Conservation (phyloP, 2,888 invertebrate genomes). For the Stegana nigrithorax region DNA sequence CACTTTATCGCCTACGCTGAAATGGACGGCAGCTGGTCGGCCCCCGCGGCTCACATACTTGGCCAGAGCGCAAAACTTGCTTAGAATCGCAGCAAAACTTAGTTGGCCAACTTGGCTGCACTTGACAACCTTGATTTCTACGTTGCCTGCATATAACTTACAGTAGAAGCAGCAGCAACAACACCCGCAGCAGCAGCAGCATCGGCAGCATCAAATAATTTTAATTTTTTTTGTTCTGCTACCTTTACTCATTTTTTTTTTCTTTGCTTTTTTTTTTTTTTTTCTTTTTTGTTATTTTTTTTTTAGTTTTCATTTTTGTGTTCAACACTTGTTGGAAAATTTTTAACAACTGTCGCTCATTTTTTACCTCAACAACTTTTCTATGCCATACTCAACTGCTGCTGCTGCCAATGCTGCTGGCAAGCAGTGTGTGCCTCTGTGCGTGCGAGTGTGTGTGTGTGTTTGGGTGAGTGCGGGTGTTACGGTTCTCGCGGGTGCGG, state of each 20-base stretch:
- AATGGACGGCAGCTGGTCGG: too few species aligned
- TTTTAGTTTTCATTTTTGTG: background rate
- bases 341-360: conserved; percentile 12
- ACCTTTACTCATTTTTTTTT: background rate
- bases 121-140: conserved; percentile 15
- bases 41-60: too few species aligned
- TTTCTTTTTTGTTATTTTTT: background rate
- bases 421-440: background rate
- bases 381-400: background rate
- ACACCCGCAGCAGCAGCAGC: too few species aligned
- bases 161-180: too few species aligned
- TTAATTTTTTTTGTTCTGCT: background rate
- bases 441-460: background rate
- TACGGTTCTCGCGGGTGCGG: background rate
- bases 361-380: too few species aligned
- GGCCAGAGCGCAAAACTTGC: background rate
- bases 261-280: too few species aligned
- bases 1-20: too few species aligned
- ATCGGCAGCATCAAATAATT: background rate
- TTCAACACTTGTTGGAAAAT: conserved; percentile 13
- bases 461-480: background rate
- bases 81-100: conserved; percentile 1
- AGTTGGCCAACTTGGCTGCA: conserved; percentile 1
- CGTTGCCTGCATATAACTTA: background rate
- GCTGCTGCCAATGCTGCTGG: background rate